Evolutionary conservation across 2,888 invertebrate species (phyloP).

Genomic region (Anthrax anthrax): DNA sequence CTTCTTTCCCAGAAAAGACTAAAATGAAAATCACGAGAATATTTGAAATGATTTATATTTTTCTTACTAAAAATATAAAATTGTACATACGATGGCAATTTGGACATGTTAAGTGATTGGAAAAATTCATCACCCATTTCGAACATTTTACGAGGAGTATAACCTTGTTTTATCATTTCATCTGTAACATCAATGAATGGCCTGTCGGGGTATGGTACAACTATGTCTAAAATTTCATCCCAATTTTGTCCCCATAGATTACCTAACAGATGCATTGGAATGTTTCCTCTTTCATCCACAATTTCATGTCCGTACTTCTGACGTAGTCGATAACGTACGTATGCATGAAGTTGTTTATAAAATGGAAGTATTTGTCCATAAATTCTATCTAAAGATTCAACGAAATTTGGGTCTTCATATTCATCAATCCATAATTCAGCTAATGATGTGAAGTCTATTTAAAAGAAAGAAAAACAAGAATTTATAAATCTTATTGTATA

Average conservation of each 20-base stretch:
- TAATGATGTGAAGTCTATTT: slow-evolving; percentile 48
- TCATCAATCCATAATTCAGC: slow-evolving; percentile 56
- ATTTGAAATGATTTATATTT: neutral
- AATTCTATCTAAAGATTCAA: slow-evolving; percentile 46
- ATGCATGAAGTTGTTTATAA: slow-evolving; percentile 70
- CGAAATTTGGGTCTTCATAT: slow-evolving; percentile 57
- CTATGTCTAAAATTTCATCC: slow-evolving; percentile 38
- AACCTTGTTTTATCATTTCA: neutral
- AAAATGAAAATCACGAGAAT: no score
- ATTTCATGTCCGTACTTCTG: slow-evolving; percentile 54
- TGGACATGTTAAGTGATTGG: slow-evolving; percentile 1
- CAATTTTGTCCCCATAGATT: slow-evolving; percentile 75
- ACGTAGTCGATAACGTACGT: slow-evolving; percentile 54
- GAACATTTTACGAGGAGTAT: slow-evolving; percentile 3
- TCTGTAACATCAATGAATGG: slow-evolving; percentile 41
- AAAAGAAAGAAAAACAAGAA: neutral
- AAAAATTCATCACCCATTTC: slow-evolving; percentile 4
- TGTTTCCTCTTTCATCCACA: slow-evolving; percentile 49
- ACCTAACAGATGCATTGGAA: slow-evolving; percentile 65
- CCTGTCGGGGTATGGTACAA: slow-evolving; percentile 58
- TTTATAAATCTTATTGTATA: neutral
- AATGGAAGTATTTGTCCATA: slow-evolving; percentile 64
- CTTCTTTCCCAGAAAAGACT: slow-evolving; percentile 71
- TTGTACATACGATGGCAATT: slow-evolving; percentile 7
- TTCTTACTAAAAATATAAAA: neutral